These are phyloP conservation scores for Pluvialis apricaria DNA, from an alignment of 2,113 vertebrate species.

Conservation along the genomic window DNA sequence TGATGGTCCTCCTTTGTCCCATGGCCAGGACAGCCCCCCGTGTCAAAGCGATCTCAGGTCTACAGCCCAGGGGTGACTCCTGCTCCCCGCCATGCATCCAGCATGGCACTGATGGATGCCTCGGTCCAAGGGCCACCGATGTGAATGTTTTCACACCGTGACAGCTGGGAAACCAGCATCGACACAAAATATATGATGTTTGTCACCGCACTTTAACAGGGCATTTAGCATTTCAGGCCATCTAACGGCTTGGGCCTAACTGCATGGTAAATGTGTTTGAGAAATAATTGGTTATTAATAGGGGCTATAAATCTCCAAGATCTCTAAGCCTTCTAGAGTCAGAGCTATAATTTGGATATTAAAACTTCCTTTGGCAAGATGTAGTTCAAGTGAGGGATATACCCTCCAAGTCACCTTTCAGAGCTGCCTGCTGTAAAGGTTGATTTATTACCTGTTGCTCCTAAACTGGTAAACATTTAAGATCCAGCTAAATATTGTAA, in stretches of 20 bases:
- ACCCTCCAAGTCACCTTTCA: conserved; percentile 64
- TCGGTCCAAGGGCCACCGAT: neutral
- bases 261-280: neutral
- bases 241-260: neutral
- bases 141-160: neutral
- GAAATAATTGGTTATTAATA: conserved; percentile 70
- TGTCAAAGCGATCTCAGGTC: neutral
- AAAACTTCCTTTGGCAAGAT: conserved; percentile 44
- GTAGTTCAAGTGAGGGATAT: conserved; percentile 40
- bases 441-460: conserved; percentile 62
- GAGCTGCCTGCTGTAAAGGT: conserved; percentile 22
- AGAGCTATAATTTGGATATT: conserved; percentile 60
- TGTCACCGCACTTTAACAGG: conserved; percentile 43
- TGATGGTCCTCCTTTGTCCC: rapidly evolving
- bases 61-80: neutral
- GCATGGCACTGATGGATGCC: neutral
- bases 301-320: conserved; percentile 57
- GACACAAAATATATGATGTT: conserved; percentile 45
- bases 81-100: rapidly evolving
- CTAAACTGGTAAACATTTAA: conserved; percentile 52
- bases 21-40: neutral
- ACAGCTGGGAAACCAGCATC: conserved; percentile 20
- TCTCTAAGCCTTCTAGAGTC: conserved; percentile 22
- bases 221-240: conserved; percentile 47
- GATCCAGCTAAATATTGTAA: conserved; percentile 11